These are phyloP conservation scores for Morpho achilles DNA, from an alignment of 2,888 invertebrate genomes.

Conservation along the genomic window DNA sequence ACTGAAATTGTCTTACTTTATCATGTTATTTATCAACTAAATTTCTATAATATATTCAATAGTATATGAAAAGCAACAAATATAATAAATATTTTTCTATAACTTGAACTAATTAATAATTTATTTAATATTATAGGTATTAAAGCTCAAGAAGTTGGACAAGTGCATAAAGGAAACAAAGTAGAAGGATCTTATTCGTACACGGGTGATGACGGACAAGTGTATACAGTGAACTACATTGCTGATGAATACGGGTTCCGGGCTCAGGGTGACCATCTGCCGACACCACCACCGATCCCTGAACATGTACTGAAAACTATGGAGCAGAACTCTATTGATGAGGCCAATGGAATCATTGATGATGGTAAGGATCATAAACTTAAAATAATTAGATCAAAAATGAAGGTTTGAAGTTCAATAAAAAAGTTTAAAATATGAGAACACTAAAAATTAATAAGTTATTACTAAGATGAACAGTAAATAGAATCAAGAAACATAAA, in stretches of 20 bases:
- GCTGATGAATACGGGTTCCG: constrained; percentile 80
- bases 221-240: constrained; percentile 73
- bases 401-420: too few species aligned
- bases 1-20: too few species aligned
- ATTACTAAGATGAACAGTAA: too few species aligned
- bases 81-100: not conserved
- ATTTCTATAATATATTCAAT: too few species aligned
- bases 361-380: constrained; percentile 51
- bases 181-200: constrained; percentile 79
- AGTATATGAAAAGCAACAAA: too few species aligned
- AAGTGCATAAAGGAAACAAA: constrained; percentile 51
- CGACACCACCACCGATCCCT: constrained; percentile 79
- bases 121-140: constrained; percentile 51
- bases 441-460: too few species aligned
- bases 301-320: constrained; percentile 72
- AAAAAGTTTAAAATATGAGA: too few species aligned
- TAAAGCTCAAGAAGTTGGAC: constrained; percentile 67
- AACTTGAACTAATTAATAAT: not conserved
- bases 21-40: too few species aligned
- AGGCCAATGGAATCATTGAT: constrained; percentile 69
- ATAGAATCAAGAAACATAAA: too few species aligned
- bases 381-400: too few species aligned
- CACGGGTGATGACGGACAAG: constrained; percentile 78
- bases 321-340: constrained; percentile 69
- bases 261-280: constrained; percentile 76